A percentile compares a stretch with the other conserved stretches of the same genome.
These are phyloP conservation scores for Nilaparvata lugens DNA, from an alignment of 1,140 invertebrate genomes.

Conservation along the genomic window DNA sequence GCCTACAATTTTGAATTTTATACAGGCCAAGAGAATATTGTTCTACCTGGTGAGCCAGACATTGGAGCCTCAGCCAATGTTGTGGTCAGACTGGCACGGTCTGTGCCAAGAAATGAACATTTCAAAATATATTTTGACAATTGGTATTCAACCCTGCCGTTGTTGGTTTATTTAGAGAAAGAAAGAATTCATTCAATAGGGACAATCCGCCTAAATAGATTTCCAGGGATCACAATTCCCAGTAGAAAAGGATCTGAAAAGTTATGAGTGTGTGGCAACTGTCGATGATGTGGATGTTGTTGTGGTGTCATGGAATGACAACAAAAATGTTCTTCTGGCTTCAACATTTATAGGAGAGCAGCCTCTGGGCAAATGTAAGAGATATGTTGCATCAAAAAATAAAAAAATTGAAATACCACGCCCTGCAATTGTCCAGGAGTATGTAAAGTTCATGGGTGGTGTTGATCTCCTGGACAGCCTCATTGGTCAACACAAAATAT, in stretches of 20 bases:
- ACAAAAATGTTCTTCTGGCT: slow-evolving; percentile 34
- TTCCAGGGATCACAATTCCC: slow-evolving; percentile 19
- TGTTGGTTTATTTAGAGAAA: slow-evolving; percentile 17
- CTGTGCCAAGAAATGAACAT: too few relatives aligned
- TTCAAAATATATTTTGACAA: slow-evolving; percentile 27
- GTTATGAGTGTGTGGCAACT: slow-evolving; percentile 10
- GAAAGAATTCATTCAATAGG: slow-evolving; percentile 18
- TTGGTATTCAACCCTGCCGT: slow-evolving; percentile 21
- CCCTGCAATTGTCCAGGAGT: slow-evolving; percentile 36
- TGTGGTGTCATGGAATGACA: too few relatives aligned
- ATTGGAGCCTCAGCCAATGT: slow-evolving; percentile 21
- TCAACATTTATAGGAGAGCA: slow-evolving; percentile 34
- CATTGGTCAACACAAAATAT: slow-evolving; percentile 36
- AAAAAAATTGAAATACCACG: slow-evolving; percentile 33
- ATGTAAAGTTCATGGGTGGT: slow-evolving; percentile 41
- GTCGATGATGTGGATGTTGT: slow-evolving; percentile 19
- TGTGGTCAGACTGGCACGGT: slow-evolving; percentile 21
- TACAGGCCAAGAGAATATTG: too few relatives aligned
- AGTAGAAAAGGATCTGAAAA: slow-evolving; percentile 18
- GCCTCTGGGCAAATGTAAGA: too few relatives aligned
- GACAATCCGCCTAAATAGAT: slow-evolving; percentile 22
- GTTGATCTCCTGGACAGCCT: slow-evolving; percentile 37
- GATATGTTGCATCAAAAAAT: slow-evolving; percentile 31
- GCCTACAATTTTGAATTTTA: slow-evolving; percentile 25
- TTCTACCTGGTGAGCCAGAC: slow-evolving; percentile 15